Evolutionary conservation across 2,113 vertebrate species (phyloP).

Genomic region (Glaucomys volans): DNA sequence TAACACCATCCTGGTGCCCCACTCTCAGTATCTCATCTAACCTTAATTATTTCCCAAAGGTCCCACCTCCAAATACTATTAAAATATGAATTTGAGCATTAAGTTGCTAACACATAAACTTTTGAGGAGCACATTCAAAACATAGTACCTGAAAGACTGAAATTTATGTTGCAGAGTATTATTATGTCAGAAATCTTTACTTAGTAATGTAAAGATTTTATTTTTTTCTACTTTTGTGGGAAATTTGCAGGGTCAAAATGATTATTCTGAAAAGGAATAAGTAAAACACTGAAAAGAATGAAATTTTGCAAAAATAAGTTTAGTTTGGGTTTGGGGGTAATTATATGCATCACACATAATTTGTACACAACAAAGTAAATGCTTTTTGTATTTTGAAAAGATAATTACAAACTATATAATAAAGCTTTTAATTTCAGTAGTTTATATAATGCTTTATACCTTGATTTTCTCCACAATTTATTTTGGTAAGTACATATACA

Average conservation of each 20-base stretch:
- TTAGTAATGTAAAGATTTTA: background rate
- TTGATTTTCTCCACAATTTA: background rate
- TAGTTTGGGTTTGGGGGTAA: background rate
- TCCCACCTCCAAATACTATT: background rate
- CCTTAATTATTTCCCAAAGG: background rate
- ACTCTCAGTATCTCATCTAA: no score
- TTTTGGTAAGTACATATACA: background rate
- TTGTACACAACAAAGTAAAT: background rate
- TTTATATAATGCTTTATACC: background rate
- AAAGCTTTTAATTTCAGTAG: background rate
- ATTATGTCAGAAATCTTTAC: background rate
- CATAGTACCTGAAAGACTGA: background rate
- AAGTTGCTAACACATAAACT: background rate
- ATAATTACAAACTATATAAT: background rate
- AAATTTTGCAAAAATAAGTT: background rate
- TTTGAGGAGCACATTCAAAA: background rate
- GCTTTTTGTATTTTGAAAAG: background rate
- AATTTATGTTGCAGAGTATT: background rate
- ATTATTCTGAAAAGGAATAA: background rate
- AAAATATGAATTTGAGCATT: background rate
- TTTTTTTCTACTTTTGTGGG: conserved; percentile 34
- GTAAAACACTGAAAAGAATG: conserved; percentile 37
- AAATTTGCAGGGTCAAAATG: background rate
- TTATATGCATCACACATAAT: background rate
- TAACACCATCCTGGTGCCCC: no score